Evolutionary conservation across 2,888 invertebrate species (phyloP).

Genomic region (Hirtodrosophila alboralis): DNA sequence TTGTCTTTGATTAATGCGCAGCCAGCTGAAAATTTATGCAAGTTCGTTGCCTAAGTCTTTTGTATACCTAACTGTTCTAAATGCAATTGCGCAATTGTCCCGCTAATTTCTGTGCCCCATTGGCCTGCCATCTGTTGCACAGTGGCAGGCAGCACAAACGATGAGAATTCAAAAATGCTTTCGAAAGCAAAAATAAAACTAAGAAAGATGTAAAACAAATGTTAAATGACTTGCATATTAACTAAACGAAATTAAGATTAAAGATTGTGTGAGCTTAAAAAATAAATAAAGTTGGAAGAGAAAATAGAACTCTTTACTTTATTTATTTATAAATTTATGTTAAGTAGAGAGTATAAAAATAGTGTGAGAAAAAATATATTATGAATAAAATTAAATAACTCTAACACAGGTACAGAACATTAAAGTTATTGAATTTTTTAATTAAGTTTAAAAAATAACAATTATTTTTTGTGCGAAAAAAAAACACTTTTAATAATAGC

Average conservation of each 20-base stretch:
- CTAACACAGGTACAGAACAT: too few relatives aligned
- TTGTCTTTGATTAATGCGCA: constrained; percentile 59
- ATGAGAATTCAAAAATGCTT: constrained; percentile 1
- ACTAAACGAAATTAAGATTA: background rate
- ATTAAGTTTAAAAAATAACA: too few relatives aligned
- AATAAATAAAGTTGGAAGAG: too few relatives aligned
- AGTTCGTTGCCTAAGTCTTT: constrained; percentile 71
- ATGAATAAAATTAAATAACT: too few relatives aligned
- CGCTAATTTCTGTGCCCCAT: constrained; percentile 43
- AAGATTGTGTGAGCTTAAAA: background rate
- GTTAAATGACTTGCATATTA: constrained; percentile 12
- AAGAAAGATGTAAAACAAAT: background rate
- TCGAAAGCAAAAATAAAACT: background rate
- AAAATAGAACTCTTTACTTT: too few relatives aligned
- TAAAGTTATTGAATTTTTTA: too few relatives aligned
- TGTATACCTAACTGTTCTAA: constrained; percentile 67
- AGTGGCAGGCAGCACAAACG: constrained; percentile 1
- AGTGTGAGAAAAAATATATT: too few relatives aligned
- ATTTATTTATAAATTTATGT: too few relatives aligned
- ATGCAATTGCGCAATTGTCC: constrained; percentile 59
- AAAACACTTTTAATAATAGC: too few relatives aligned
- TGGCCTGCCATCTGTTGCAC: constrained; percentile 24
- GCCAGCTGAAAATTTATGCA: constrained; percentile 65
- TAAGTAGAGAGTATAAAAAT: too few relatives aligned
- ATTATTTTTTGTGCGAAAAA: too few relatives aligned